Evolutionary conservation across 2,113 vertebrate species (phyloP).

Genomic region (Phylloscopus whistleri): DNA sequence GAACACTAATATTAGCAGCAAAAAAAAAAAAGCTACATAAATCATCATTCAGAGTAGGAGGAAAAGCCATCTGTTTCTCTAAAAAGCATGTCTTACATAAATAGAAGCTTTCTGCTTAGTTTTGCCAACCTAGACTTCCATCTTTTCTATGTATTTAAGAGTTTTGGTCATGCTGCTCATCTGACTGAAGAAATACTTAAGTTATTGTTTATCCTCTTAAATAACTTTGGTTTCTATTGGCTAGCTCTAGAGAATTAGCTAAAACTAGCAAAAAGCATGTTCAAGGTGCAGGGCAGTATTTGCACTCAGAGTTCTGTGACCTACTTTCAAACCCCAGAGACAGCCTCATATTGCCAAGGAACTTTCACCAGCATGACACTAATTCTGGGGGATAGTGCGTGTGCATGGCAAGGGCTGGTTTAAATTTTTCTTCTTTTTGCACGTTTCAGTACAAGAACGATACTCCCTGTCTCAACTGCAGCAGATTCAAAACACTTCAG

Average conservation of each 20-base stretch:
- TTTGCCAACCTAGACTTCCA: background rate
- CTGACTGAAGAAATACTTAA: background rate
- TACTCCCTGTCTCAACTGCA: background rate
- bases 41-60: background rate
- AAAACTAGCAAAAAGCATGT: background rate
- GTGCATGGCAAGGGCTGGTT: background rate
- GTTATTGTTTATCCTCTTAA: background rate
- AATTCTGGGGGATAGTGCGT: background rate
- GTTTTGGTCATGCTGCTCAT: background rate
- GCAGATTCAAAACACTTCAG: background rate
- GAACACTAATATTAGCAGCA: background rate
- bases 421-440: background rate
- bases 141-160: background rate
- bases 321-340: background rate
- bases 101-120: background rate
- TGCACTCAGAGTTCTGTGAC: background rate
- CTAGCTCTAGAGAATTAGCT: background rate
- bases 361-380: background rate
- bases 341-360: background rate
- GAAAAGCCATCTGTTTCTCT: slow-evolving; percentile 19
- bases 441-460: background rate
- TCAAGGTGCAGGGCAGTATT: background rate
- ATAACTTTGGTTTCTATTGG: background rate
- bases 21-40: background rate
- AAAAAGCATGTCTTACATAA: background rate